These are phyloP conservation scores for Odontocerum albicorne DNA, from an alignment of 2,888 invertebrate species.

Conservation along the genomic window DNA sequence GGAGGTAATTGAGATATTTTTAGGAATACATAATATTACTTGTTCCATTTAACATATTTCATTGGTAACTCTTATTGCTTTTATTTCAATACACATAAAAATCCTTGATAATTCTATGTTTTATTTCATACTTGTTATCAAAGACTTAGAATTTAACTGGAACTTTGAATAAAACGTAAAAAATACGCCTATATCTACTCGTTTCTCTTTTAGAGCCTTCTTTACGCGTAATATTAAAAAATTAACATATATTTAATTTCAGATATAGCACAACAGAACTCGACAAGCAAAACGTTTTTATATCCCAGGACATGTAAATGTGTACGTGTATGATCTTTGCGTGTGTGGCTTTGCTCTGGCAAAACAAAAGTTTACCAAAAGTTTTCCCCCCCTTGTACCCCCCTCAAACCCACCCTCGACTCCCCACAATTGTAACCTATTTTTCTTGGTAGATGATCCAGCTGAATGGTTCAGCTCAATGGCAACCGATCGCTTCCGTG, in stretches of 20 bases:
- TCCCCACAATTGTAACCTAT: slow-evolving; percentile 51
- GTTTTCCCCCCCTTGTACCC: slow-evolving; percentile 45
- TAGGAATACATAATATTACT: too few relatives aligned
- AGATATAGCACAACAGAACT: not conserved
- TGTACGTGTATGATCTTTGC: not conserved
- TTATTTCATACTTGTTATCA: too few relatives aligned
- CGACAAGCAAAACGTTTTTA: not conserved
- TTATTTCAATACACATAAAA: too few relatives aligned
- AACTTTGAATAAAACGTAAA: too few relatives aligned
- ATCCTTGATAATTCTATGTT: too few relatives aligned
- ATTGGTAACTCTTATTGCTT: too few relatives aligned
- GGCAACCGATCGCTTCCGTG: slow-evolving; percentile 24
- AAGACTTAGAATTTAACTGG: too few relatives aligned
- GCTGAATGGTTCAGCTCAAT: slow-evolving; percentile 38
- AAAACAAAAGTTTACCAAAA: slow-evolving; percentile 56
- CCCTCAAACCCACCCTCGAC: slow-evolving; percentile 4
- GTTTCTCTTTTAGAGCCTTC: too few relatives aligned
- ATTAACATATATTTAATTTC: not conserved
- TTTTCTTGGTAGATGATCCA: slow-evolving; percentile 50
- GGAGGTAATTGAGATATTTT: too few relatives aligned
- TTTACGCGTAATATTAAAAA: not conserved
- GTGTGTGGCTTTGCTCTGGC: slow-evolving; percentile 38
- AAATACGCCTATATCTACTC: too few relatives aligned
- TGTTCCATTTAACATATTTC: too few relatives aligned
- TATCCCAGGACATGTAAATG: slow-evolving; percentile 2